Evolutionary conservation across 2,113 vertebrate species (phyloP), one percentile per base, ranked within the genome.

Genomic region (Osmerus mordax): DNA sequence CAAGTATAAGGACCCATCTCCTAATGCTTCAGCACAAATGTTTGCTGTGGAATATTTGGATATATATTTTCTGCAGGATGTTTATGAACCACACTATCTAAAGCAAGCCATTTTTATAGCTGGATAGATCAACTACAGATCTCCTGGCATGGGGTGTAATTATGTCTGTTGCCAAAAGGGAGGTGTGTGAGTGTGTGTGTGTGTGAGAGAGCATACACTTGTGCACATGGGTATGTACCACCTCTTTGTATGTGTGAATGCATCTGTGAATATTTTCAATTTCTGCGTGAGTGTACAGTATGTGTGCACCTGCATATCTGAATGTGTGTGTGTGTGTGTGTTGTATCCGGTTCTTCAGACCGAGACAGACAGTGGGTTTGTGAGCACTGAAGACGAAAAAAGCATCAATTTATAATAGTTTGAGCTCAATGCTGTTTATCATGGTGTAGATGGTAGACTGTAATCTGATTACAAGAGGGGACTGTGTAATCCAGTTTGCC

Each of bases 141-240:
- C 47, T 60, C 66, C 16, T 58, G 16, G 68, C 73, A 72, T 65
- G 71, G 65, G 68, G 74, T 52, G 62, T 81, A 72, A 81, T 77
- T 79, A 70, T 67, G 69, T 77, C 72, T 74, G 68, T 71, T 72
- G 72, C 75, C 72, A 59, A 58, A 56, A 67, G 65, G 66, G 55
- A 55, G 23, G 47, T 61, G 23, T 53, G 69, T 9, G 53, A 36
- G 71, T 32, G 18, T 61, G 54, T 12, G 53, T 64, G 25, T 53
- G 69, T 70, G 70, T 58, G 52, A 4, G 23, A 2, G 23, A 47
- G 41, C 41, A 47, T 11, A 47, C 41, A 47, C 41, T 47, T 47
- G 41, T 47, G 41, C 32, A 36, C 32, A 36, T 47, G 41, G 7
- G 25, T 32, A 54, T 56, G 14, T 18, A n/a, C 54, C n/a, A n/a